A percentile compares a stretch with the other conserved stretches of the same genome.
Conservation (phyloP, 1,140 invertebrate genomes). For the Archivesica marissinica region DNA sequence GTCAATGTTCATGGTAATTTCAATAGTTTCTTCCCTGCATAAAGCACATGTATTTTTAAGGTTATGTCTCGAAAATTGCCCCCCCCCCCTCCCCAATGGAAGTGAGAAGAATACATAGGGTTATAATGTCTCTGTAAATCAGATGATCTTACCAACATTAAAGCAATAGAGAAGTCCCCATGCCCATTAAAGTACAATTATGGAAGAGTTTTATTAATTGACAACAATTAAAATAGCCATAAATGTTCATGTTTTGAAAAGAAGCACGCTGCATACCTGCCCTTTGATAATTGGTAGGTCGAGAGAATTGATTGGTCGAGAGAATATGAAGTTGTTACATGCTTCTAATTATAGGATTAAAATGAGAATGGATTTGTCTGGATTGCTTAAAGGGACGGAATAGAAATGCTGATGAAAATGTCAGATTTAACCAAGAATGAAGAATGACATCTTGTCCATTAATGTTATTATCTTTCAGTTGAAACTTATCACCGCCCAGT, state of each 20-base stretch:
- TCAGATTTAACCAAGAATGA: too few species aligned
- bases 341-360: too few species aligned
- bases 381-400: too few species aligned
- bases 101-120: too few species aligned
- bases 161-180: neutral
- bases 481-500: too few species aligned
- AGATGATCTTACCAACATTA: neutral
- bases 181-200: conserved; percentile 6
- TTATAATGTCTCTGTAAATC: neutral
- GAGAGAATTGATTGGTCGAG: too few species aligned
- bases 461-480: too few species aligned
- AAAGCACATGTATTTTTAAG: neutral
- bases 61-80: neutral
- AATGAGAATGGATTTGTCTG: too few species aligned
- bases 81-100: too few species aligned
- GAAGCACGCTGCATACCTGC: neutral
- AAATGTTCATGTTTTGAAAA: conserved; percentile 14
- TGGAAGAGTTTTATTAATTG: conserved; percentile 30
- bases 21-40: neutral
- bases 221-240: conserved; percentile 36
- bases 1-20: conserved; percentile 4
- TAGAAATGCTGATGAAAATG: too few species aligned
- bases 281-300: conserved; percentile 4
- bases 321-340: too few species aligned
- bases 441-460: too few species aligned